phyloP scores from a whole-genome alignment of 2,113 vertebrate genomes.

The Calonectris borealis region DNA sequence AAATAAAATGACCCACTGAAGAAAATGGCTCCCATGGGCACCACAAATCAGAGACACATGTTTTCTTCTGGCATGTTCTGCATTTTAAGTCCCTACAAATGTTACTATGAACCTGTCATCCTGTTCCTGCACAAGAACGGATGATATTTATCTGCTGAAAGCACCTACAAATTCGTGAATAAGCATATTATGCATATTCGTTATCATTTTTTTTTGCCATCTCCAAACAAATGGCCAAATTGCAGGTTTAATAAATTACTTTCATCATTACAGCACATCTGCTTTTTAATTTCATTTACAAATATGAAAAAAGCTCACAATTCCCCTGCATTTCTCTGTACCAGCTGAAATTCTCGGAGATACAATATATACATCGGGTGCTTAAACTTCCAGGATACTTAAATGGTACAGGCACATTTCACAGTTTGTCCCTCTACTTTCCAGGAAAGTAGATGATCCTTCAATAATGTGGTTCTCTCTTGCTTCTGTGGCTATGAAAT shows the following conservation, averaged over 20 bases:
- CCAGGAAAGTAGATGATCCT: not conserved
- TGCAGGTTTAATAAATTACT: not conserved
- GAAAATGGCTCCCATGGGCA: slow-evolving; percentile 72
- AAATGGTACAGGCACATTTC: not conserved
- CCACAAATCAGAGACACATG: slow-evolving; percentile 69
- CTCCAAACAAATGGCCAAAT: not conserved
- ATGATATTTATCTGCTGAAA: slow-evolving; percentile 36
- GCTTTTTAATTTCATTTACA: not conserved
- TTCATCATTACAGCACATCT: not conserved
- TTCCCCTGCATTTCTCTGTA: not conserved
- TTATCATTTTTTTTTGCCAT: not conserved
- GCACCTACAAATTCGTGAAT: not conserved
- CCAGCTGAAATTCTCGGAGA: not conserved
- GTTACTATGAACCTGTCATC: slow-evolving; percentile 47
- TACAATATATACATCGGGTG: not conserved
- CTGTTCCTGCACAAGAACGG: slow-evolving; percentile 4
- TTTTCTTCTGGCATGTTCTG: slow-evolving; percentile 65
- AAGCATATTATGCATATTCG: not conserved
- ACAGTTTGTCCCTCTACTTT: not conserved
- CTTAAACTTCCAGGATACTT: not conserved
- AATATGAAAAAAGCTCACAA: not conserved
- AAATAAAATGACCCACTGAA: slow-evolving; percentile 80
- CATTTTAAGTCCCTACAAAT: slow-evolving; percentile 57
- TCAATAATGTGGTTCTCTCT: not conserved
- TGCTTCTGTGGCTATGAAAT: not conserved